These are phyloP conservation scores for Notolabrus celidotus DNA, from an alignment of 2,797 vertebrate genomes.

Conservation along the genomic window DNA sequence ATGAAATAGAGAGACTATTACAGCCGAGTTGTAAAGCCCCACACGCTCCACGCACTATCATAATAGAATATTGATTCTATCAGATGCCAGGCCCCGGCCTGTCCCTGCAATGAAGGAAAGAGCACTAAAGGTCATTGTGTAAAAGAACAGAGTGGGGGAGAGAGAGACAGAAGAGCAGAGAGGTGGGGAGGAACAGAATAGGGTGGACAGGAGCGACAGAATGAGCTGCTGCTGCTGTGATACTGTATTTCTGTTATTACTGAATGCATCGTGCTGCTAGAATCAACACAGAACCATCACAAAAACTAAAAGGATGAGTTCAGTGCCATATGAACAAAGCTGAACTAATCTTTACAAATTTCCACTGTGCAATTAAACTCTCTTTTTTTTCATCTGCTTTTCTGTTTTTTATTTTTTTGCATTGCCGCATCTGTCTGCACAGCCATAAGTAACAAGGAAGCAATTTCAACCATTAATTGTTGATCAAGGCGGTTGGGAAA, in stretches of 20 bases:
- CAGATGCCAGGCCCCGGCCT: constrained; percentile 88
- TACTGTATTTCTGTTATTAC: constrained; percentile 49
- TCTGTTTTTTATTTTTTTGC: constrained; percentile 41
- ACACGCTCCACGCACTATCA: constrained; percentile 86
- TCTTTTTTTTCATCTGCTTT: neutral
- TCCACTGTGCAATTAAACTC: constrained; percentile 61
- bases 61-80: constrained; percentile 99
- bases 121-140: constrained; percentile 92
- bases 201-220: constrained; percentile 52
- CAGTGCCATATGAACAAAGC: constrained; percentile 56
- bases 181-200: constrained; percentile 51
- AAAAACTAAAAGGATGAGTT: constrained; percentile 35
- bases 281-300: neutral
- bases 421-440: constrained; percentile 84
- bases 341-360: constrained; percentile 53
- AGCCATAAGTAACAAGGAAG: constrained; percentile 85
- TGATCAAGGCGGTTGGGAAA: constrained; percentile 88
- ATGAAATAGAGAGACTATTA: constrained; percentile 90
- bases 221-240: constrained; percentile 25
- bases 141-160: constrained; percentile 82
- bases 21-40: constrained; percentile 87
- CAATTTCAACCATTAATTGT: constrained; percentile 90
- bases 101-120: constrained; percentile 87
- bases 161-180: constrained; percentile 59
- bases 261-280: constrained; percentile 7